phyloP scores from a whole-genome alignment of 53 echinoderm and acorn worm species.

The Apostichopus leukothele region DNA sequence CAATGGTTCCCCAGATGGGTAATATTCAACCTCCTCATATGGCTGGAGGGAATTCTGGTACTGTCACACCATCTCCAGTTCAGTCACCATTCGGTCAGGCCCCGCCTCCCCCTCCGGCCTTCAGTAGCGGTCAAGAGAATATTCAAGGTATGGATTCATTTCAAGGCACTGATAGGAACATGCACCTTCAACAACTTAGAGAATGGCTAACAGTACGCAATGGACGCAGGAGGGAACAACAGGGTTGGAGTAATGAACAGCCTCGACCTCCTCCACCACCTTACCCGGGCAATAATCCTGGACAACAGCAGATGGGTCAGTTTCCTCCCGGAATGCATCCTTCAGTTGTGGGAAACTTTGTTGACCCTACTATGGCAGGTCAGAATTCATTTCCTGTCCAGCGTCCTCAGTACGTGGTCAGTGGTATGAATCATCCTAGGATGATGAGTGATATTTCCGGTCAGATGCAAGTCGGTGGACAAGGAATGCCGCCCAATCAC shows the following conservation, averaged over 20 bases:
- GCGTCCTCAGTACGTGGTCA: constrained; percentile 3
- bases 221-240: constrained; percentile 61
- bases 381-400: neutral
- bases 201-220: constrained; percentile 72
- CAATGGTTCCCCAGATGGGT: constrained; percentile 25
- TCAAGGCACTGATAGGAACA: constrained; percentile 59
- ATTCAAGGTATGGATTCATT: constrained; percentile 8
- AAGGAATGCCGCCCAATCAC: neutral
- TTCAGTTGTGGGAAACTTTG: constrained; percentile 8
- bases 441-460: constrained; percentile 6
- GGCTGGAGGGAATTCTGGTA: neutral
- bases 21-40: constrained; percentile 8
- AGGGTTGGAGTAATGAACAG: constrained; percentile 48
- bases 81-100: constrained; percentile 25
- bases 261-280: constrained; percentile 54
- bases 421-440: constrained; percentile 19
- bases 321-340: constrained; percentile 19
- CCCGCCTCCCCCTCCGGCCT: constrained; percentile 23
- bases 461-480: constrained; percentile 29
- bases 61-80: constrained; percentile 27
- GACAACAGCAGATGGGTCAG: constrained; percentile 24
- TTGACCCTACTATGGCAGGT: constrained; percentile 19
- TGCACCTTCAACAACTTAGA: constrained; percentile 77
- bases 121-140: constrained; percentile 28
- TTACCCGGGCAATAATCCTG: constrained; percentile 37